Base-by-base conservation (phyloP, 2,888 invertebrate genomes). In the Alentia gelatinosa region DNA sequence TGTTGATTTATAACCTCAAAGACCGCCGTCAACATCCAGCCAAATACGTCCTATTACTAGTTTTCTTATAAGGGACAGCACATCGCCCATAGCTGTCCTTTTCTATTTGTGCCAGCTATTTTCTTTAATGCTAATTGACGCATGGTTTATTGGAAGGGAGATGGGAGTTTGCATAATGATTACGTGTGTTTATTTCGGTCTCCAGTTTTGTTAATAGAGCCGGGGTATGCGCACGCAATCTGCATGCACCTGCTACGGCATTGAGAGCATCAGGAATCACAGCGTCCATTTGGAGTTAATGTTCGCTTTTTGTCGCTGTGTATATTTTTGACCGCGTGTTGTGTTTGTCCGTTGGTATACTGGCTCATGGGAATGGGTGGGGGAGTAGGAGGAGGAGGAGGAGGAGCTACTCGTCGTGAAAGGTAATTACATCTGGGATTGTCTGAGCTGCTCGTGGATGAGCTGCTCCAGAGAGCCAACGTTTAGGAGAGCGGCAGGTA, bases 371-470 rank as follows among this genome's bases (percentile, higher is more conserved):
- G 19, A 79, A 37, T 79, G 35, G 79, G 35, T 79, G 35, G 79
- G 35, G 19, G 15, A 79, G 37, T 9, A 1, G 79, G 15, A 23
- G 79, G 1, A 4, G 15, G 79, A 5, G 79, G 37, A 30, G 68
- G 68, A 30, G 79, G 39, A 35, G 39, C 37, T 23, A 39, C 79
- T 39, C 37, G 79, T 12, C 7, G 79, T 5, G 19, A 35, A 35
- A 37, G 79, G 79, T 79, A 79, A 79, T 79, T 79, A 79, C 79
- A 37, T 35, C 79, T 19, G 37, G 3, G 79, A 79, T 37, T 79
- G 79, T 23, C 79, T 79, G 79, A 79, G 79, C 79, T 74, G 63
- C 74, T 74, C 74, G 4, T 39, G 79, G 79, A 79, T 79, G 79
- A 79, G 79, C 37, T 12, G 39, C 74, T 79, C 37, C 1, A 12